Evolutionary conservation across 2,797 vertebrate genomes (phyloP).

Genomic region (Alcedo atthis): DNA sequence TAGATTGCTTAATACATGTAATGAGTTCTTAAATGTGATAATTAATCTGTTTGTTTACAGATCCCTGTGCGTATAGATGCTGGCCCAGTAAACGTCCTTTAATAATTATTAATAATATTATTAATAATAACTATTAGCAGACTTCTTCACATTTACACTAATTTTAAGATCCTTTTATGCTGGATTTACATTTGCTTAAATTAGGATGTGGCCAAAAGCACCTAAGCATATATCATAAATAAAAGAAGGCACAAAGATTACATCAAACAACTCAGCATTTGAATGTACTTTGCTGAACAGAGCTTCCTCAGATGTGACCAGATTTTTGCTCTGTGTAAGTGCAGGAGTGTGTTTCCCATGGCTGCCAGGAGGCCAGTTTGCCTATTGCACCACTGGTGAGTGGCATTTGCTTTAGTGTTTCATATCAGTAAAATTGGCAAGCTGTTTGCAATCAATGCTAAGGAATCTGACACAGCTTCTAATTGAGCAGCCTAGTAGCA

Average conservation of each 20-base stretch:
- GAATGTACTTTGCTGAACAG: not conserved
- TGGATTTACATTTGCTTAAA: not conserved
- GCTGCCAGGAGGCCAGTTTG: not conserved
- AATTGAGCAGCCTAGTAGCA: slow-evolving; percentile 31
- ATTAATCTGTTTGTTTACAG: not conserved
- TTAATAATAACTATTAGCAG: not conserved
- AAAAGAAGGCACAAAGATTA: not conserved
- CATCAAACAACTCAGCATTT: not conserved
- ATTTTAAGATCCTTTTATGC: not conserved
- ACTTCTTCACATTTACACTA: not conserved
- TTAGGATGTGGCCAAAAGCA: not conserved
- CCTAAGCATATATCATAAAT: not conserved
- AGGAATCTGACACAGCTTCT: slow-evolving; percentile 42
- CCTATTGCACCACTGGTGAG: not conserved
- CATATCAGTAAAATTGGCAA: slow-evolving; percentile 25
- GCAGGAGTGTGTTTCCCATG: not conserved
- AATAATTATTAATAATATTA: not conserved
- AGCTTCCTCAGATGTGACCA: not conserved
- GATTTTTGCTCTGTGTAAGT: not conserved
- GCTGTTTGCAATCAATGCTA: slow-evolving; percentile 52
- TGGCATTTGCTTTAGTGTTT: slow-evolving; percentile 48
- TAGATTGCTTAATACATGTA: not conserved
- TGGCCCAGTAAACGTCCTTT: not conserved
- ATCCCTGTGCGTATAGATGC: not conserved
- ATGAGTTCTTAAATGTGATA: not conserved